Conservation (phyloP, 2,113 vertebrate species). For the Neodontobutis hainanensis region DNA sequence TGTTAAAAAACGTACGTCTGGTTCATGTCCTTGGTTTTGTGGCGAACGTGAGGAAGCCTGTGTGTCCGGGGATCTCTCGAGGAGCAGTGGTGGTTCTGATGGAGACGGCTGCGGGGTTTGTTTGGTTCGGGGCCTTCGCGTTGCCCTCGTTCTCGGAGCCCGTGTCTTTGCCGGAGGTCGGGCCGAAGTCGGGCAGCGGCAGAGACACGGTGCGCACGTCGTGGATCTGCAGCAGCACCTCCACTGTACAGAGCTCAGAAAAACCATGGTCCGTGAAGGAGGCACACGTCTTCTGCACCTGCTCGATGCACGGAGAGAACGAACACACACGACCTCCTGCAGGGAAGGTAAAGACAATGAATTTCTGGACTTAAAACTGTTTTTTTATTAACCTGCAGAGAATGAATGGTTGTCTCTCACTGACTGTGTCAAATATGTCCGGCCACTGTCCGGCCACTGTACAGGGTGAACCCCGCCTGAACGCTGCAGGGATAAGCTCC, state of each 20-base stretch:
- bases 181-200: conserved; percentile 88
- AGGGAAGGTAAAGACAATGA: conserved; percentile 19
- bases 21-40: conserved; percentile 86
- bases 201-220: conserved; percentile 86
- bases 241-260: conserved; percentile 89
- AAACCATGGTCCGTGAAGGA: conserved; percentile 83
- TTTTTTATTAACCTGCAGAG: not conserved
- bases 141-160: not conserved
- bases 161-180: conserved; percentile 32
- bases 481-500: no score
- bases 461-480: no score
- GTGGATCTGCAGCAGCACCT: conserved; percentile 89
- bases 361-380: not conserved
- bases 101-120: conserved; percentile 52
- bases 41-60: conserved; percentile 96
- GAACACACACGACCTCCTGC: conserved; percentile 94
- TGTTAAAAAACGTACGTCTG: no score
- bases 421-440: no score
- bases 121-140: conserved; percentile 37
- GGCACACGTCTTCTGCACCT: conserved; percentile 93
- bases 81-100: conserved; percentile 86
- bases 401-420: not conserved
- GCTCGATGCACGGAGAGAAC: conserved; percentile 97
- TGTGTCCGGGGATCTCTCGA: conserved; percentile 91
- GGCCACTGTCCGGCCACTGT: no score